Conservation (phyloP, 2,113 vertebrate species). For the Nannobrachium achirus region DNA sequence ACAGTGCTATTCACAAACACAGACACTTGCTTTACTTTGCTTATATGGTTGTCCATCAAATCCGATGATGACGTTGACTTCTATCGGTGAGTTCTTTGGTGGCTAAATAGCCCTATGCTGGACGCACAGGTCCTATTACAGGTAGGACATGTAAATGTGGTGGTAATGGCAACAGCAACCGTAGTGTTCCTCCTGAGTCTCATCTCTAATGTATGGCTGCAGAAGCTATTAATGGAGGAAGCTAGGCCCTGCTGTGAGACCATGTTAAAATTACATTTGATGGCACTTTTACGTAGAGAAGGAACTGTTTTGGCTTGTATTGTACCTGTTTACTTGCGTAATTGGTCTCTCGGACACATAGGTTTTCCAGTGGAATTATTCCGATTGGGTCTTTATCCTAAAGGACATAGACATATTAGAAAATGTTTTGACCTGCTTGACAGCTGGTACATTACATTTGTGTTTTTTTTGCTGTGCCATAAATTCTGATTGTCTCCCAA, state of each 20-base stretch:
- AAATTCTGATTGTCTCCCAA: background rate
- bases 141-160: too few species aligned
- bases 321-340: slow-evolving; percentile 88
- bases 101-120: too few species aligned
- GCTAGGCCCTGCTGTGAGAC: background rate
- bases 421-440: background rate
- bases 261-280: background rate
- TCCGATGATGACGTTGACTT: too few species aligned
- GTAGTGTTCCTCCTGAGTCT: too few species aligned
- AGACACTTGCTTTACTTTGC: too few species aligned
- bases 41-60: too few species aligned
- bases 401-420: background rate
- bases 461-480: background rate
- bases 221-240: background rate
- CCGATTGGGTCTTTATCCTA: slow-evolving; percentile 96
- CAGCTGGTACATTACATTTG: background rate
- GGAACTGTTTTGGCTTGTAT: background rate
- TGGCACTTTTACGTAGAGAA: too few species aligned
- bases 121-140: too few species aligned
- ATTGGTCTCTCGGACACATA: slow-evolving; percentile 83
- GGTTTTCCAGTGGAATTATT: slow-evolving; percentile 94
- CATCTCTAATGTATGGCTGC: slow-evolving; percentile 20
- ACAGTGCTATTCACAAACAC: slow-evolving; percentile 82
- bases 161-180: too few species aligned
- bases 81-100: too few species aligned